These are phyloP conservation scores for Remorina albescens DNA, from an alignment of 2,797 vertebrate species.

Conservation along the genomic window DNA sequence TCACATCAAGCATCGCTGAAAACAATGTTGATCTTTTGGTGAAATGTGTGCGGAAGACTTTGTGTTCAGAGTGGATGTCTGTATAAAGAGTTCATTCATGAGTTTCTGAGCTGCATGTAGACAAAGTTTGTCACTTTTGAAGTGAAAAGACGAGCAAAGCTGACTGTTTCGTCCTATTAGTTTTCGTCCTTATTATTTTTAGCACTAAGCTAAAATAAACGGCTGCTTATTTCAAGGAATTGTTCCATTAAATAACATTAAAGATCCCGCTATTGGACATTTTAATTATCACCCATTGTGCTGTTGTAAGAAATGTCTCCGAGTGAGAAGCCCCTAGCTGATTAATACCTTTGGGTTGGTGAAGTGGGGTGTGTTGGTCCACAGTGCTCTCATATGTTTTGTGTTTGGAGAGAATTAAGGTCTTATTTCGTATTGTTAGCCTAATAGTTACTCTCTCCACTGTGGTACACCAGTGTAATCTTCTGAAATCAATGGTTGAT, in stretches of 20 bases:
- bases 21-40: not conserved
- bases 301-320: not conserved
- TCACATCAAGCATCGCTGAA: not conserved
- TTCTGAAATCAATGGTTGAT: not conserved
- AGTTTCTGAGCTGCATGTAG: not conserved
- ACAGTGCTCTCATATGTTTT: not conserved
- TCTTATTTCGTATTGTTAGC: not conserved
- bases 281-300: not conserved
- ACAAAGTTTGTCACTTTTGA: not conserved
- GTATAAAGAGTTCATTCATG: not conserved
- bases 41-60: not conserved
- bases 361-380: slow-evolving; percentile 3
- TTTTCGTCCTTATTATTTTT: not conserved
- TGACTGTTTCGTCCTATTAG: not conserved
- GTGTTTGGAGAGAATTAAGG: not conserved
- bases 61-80: not conserved
- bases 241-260: no score
- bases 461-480: not conserved
- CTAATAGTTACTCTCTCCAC: not conserved
- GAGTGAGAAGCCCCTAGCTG: not conserved
- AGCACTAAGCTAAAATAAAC: not conserved
- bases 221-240: not conserved
- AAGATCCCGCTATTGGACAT: not conserved
- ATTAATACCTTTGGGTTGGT: not conserved
- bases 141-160: not conserved